Percentiles rank a stretch among this genome's conserved stretches.
Evolutionary conservation across 2,113 vertebrate genomes (phyloP).

Genomic region (Alaudala cheleensis): DNA sequence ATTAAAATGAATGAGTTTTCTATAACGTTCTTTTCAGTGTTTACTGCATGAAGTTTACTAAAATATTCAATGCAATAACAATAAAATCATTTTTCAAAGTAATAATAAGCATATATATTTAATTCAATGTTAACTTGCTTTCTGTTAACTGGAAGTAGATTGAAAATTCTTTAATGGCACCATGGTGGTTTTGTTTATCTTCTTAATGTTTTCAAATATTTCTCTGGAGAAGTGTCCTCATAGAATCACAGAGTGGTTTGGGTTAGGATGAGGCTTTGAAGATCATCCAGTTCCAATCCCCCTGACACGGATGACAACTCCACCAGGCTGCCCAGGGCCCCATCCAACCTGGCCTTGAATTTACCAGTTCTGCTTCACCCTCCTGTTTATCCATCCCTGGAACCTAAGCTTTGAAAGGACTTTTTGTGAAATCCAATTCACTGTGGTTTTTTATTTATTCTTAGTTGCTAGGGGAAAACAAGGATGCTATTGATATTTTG

Average conservation of each 20-base stretch:
- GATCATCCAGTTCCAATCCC: not conserved
- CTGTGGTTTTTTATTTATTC: not conserved
- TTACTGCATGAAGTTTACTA: conserved; percentile 65
- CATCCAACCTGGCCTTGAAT: not conserved
- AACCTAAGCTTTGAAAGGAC: not conserved
- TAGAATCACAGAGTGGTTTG: not conserved
- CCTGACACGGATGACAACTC: not conserved
- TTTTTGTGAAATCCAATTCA: not conserved
- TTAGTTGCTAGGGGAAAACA: not conserved
- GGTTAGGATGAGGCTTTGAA: not conserved
- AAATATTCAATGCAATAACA: conserved; percentile 63
- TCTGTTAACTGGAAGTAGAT: conserved; percentile 40
- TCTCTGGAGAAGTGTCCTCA: not conserved
- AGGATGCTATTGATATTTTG: not conserved
- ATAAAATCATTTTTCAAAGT: conserved; percentile 55
- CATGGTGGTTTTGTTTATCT: not conserved
- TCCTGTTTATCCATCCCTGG: not conserved
- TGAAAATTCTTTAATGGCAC: conserved; percentile 28
- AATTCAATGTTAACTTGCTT: conserved; percentile 58
- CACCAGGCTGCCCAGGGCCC: not conserved
- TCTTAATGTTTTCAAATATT: not conserved
- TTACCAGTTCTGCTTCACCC: not conserved
- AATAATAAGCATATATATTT: conserved; percentile 61
- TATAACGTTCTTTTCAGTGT: conserved; percentile 42
- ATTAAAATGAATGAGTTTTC: conserved; percentile 77